phyloP scores from a whole-genome alignment of 2,888 invertebrate genomes.

The Eumerus sabulonum region DNA sequence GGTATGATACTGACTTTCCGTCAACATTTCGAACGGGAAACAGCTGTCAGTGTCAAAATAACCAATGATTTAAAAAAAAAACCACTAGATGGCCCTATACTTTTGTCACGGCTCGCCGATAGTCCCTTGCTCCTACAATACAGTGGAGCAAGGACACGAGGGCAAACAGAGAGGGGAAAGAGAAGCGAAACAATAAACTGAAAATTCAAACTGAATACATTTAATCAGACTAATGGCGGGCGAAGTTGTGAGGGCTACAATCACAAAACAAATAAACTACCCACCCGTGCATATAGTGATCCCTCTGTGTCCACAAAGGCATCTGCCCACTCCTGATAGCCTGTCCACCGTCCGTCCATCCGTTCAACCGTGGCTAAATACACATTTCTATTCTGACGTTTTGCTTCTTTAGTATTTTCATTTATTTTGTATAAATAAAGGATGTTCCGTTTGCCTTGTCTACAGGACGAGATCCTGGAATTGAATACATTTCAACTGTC shows the following conservation, averaged over 20 bases:
- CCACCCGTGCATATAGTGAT: no score
- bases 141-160: conserved; percentile 37
- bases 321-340: no score
- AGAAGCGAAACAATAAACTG: conserved; percentile 59
- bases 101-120: no score
- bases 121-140: no score
- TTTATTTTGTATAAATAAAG: conserved; percentile 69
- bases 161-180: conserved; percentile 14
- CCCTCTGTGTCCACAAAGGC: no score
- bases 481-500: conserved; percentile 66
- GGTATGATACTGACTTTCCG: no score
- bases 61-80: no score
- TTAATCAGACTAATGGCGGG: conserved; percentile 67
- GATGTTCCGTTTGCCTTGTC: conserved; percentile 63
- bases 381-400: conserved; percentile 31
- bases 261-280: conserved; percentile 55
- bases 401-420: conserved; percentile 65
- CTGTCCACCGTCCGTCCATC: conserved; percentile 41
- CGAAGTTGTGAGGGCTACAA: conserved; percentile 43
- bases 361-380: not conserved
- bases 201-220: conserved; percentile 69
- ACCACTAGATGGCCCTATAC: no score
- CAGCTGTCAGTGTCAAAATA: no score
- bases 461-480: conserved; percentile 35
- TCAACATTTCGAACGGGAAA: no score